Percentiles rank a stretch among this genome's conserved stretches.
Evolutionary conservation across 2,113 vertebrate species (phyloP).

Genomic region (Bos javanicus): DNA sequence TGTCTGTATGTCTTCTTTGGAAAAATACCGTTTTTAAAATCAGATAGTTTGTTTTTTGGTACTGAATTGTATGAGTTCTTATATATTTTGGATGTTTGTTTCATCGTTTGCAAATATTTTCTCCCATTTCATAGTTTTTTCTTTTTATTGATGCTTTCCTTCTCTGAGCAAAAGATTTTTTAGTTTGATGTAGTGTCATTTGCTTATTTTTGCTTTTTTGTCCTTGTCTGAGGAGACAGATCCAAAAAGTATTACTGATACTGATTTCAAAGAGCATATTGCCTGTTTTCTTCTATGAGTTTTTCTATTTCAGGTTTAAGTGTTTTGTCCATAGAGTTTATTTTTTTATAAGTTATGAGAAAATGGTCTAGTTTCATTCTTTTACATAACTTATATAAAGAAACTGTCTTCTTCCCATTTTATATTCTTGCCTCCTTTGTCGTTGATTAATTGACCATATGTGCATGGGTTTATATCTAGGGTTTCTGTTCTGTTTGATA

Average conservation of each 20-base stretch:
- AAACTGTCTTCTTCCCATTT: neutral
- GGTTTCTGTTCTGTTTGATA: neutral
- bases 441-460: neutral
- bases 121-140: neutral
- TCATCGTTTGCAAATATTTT: neutral
- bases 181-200: neutral
- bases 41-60: neutral
- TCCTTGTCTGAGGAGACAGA: neutral
- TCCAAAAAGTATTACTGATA: neutral
- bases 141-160: neutral
- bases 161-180: neutral
- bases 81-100: neutral
- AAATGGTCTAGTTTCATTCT: neutral
- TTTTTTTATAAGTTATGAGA: neutral
- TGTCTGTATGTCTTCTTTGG: neutral
- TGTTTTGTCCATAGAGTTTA: neutral
- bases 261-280: neutral
- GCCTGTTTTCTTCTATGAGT: neutral
- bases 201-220: neutral
- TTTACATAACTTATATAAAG: neutral
- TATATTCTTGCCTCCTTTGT: neutral
- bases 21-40: neutral
- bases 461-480: neutral
- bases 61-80: neutral
- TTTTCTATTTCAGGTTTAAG: neutral